Conservation (phyloP, 2,888 invertebrate species). For the Napeogenes inachia region DNA sequence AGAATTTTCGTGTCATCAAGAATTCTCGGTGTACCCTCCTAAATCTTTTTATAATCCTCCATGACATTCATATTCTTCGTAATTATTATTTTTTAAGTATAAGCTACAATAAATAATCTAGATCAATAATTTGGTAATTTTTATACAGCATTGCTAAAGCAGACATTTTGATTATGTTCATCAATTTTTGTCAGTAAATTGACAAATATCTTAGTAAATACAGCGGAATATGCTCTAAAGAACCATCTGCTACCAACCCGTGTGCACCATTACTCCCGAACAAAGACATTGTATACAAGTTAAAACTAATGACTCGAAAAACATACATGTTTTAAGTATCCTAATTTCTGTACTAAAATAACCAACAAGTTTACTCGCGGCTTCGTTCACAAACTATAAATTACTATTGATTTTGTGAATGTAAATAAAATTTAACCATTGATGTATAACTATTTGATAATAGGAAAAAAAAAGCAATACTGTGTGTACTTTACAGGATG, state of each 20-base stretch:
- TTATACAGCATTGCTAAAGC: not conserved
- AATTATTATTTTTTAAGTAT: too few species aligned
- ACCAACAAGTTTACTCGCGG: not conserved
- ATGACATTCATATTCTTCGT: not conserved
- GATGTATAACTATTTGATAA: too few species aligned
- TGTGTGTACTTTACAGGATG: not conserved
- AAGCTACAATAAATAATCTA: too few species aligned
- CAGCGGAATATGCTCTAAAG: constrained; percentile 7
- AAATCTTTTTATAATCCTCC: not conserved
- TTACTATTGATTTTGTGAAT: too few species aligned
- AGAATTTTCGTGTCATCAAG: not conserved
- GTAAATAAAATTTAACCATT: too few species aligned
- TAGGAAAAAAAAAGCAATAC: too few species aligned
- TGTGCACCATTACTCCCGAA: constrained; percentile 26
- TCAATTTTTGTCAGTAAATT: not conserved
- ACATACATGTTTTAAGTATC: constrained; percentile 18
- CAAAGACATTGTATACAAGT: constrained; percentile 25
- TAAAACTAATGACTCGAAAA: constrained; percentile 34
- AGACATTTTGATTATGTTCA: not conserved
- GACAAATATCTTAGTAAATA: not conserved
- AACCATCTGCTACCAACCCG: constrained; percentile 22
- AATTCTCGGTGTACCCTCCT: not conserved
- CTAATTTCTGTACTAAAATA: not conserved
- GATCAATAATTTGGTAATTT: not conserved
- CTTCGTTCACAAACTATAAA: too few species aligned